Evolutionary conservation across 2,888 invertebrate genomes (phyloP).

Genomic region (Drosophila kuntzei): DNA sequence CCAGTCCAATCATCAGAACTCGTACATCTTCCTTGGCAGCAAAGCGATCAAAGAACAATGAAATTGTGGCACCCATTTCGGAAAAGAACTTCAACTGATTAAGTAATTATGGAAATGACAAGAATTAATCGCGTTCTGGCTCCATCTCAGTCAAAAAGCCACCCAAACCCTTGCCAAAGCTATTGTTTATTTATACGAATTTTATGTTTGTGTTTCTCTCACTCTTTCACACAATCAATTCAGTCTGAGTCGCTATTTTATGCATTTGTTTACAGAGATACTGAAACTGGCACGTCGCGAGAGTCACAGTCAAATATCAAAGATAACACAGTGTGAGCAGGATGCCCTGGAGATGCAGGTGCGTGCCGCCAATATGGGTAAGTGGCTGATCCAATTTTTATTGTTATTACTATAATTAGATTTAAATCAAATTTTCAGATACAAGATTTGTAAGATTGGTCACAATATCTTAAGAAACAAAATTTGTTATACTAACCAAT

Average conservation of each 20-base stretch:
- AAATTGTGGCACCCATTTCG: slow-evolving; percentile 50
- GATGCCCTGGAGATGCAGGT: slow-evolving; percentile 99
- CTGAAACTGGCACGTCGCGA: slow-evolving; percentile 95
- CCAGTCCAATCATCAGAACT: slow-evolving; percentile 81
- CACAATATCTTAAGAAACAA: no score
- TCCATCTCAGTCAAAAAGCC: background rate
- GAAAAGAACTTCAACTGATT: background rate
- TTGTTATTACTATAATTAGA: background rate
- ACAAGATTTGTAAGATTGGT: no score
- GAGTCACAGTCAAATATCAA: slow-evolving; percentile 94
- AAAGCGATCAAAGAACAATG: slow-evolving; percentile 67
- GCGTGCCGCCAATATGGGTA: slow-evolving; percentile 95
- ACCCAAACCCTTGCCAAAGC: background rate
- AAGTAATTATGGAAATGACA: background rate
- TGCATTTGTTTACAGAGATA: slow-evolving; percentile 89
- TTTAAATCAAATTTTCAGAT: no score
- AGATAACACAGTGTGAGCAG: slow-evolving; percentile 97
- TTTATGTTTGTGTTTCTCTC: slow-evolving; percentile 5
- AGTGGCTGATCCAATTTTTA: slow-evolving; percentile 12
- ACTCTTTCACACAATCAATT: background rate
- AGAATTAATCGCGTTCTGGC: slow-evolving; percentile 5
- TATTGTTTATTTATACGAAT: slow-evolving; percentile 29
- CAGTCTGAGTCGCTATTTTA: background rate
- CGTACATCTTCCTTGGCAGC: slow-evolving; percentile 69
- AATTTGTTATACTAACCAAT: no score